Evolutionary conservation across 1,140 invertebrate species (phyloP).

Genomic region (Manduca sexta): DNA sequence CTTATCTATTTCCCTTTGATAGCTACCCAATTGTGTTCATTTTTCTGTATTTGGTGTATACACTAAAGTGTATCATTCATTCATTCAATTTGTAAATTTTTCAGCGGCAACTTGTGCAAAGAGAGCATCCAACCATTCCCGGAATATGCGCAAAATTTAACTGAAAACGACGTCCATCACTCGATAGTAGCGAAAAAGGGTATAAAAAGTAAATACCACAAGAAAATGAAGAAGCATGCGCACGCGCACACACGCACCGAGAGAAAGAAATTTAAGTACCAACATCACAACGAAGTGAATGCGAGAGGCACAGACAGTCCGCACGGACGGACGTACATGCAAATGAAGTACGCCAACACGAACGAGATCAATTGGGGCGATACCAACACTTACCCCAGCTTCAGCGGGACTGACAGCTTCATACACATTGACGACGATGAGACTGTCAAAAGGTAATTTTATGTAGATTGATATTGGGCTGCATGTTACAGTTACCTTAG

Average conservation of each 20-base stretch:
- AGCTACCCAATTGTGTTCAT: no score
- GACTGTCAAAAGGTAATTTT: conserved; percentile 76
- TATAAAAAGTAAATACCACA: conserved; percentile 48
- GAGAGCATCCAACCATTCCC: conserved; percentile 36
- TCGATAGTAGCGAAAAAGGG: conserved; percentile 61
- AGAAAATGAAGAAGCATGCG: conserved; percentile 41
- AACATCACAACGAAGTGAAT: conserved; percentile 4
- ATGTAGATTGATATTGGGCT: neutral
- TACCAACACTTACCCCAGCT: conserved; percentile 75
- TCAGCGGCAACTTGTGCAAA: conserved; percentile 39
- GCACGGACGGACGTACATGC: conserved; percentile 60
- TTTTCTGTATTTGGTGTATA: no score
- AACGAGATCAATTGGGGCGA: conserved; percentile 62
- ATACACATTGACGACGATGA: conserved; percentile 86
- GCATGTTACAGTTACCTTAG: no score
- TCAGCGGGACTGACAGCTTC: conserved; percentile 81
- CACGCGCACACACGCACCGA: conserved; percentile 31
- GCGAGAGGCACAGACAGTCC: conserved; percentile 4
- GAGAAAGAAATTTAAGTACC: conserved; percentile 51
- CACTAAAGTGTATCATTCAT: no score
- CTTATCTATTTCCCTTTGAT: no score
- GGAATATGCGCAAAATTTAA: conserved; percentile 34
- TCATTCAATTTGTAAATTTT: conserved; percentile 3
- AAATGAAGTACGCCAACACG: conserved; percentile 53
- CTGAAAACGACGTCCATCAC: conserved; percentile 43